A percentile compares a stretch with the other conserved stretches of the same genome.
Conservation (phyloP, 2,888 invertebrate species). For the Priocnemis perturbator region DNA sequence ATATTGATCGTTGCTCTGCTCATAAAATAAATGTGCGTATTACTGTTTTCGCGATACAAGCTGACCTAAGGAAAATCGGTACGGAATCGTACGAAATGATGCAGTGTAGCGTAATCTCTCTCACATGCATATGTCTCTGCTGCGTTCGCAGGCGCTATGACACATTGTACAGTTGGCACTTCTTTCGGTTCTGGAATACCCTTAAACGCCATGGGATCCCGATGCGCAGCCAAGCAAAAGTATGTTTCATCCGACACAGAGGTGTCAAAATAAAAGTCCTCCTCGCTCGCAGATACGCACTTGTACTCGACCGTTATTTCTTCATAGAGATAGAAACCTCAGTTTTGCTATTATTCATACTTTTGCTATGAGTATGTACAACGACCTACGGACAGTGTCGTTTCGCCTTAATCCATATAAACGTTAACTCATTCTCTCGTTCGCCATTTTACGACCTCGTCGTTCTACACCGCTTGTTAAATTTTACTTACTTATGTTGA, state of each 20-base stretch:
- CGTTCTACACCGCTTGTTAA: constrained; percentile 26
- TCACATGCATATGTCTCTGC: too few species aligned
- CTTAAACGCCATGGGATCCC: too few species aligned
- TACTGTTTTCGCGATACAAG: too few species aligned
- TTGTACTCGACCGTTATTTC: constrained; percentile 6
- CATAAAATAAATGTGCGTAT: too few species aligned
- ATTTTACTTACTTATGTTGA: constrained; percentile 64
- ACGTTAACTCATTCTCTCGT: constrained; percentile 19
- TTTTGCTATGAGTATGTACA: constrained; percentile 52
- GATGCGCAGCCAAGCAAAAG: constrained; percentile 55
- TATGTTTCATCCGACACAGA: constrained; percentile 2
- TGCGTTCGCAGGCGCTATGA: too few species aligned
- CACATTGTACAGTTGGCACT: constrained; percentile 51
- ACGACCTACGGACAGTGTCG: constrained; percentile 37
- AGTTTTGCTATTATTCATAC: constrained; percentile 43
- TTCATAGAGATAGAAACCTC: constrained; percentile 27
- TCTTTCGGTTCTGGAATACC: constrained; percentile 31
- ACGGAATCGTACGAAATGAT: too few species aligned
- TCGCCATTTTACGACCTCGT: background rate
- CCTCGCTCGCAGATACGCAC: background rate
- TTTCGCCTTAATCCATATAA: constrained; percentile 17
- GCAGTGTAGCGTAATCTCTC: too few species aligned
- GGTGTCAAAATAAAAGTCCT: constrained; percentile 1
- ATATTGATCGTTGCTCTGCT: too few species aligned
- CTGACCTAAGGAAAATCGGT: too few species aligned